These are phyloP conservation scores for Stratiomys singularior DNA, from an alignment of 2,888 invertebrate genomes.

Conservation along the genomic window DNA sequence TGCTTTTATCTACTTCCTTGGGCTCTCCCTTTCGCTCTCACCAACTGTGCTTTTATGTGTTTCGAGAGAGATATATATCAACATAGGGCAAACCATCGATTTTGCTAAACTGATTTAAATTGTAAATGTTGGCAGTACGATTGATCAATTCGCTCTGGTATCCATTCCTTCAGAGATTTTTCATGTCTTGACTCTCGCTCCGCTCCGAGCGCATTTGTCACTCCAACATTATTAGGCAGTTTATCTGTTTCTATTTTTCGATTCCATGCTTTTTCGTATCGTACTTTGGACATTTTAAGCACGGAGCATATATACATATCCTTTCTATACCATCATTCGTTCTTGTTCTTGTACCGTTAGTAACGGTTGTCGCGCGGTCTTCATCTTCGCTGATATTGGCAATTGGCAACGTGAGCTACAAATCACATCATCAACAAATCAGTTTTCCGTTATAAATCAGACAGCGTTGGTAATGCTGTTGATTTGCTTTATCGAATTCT, in stretches of 20 bases:
- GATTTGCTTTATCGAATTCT: conserved; percentile 5
- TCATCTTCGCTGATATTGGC: background rate
- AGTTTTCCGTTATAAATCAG: conserved; percentile 14
- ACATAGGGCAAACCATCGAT: background rate
- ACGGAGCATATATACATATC: no score
- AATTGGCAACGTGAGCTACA: conserved; percentile 7
- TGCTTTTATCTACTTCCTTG: no score
- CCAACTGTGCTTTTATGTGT: no score
- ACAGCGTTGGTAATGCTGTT: background rate
- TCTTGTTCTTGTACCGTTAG: no score
- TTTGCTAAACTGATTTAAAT: conserved; percentile 4
- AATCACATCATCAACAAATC: conserved; percentile 14
- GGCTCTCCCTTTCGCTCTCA: no score
- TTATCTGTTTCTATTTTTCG: conserved; percentile 17
- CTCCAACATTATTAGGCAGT: conserved; percentile 19
- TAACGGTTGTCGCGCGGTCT: background rate
- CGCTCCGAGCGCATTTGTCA: background rate
- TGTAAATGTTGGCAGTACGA: background rate
- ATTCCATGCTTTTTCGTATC: background rate
- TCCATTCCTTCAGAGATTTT: background rate
- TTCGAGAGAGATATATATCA: no score
- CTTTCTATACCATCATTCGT: no score
- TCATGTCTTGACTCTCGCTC: no score
- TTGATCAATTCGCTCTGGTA: conserved; percentile 2
- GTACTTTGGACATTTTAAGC: no score